Percentiles rank a stretch among this genome's conserved stretches.
These are phyloP conservation scores for Cosmorhoe ocellata DNA, from an alignment of 2,888 invertebrate genomes.

Conservation along the genomic window DNA sequence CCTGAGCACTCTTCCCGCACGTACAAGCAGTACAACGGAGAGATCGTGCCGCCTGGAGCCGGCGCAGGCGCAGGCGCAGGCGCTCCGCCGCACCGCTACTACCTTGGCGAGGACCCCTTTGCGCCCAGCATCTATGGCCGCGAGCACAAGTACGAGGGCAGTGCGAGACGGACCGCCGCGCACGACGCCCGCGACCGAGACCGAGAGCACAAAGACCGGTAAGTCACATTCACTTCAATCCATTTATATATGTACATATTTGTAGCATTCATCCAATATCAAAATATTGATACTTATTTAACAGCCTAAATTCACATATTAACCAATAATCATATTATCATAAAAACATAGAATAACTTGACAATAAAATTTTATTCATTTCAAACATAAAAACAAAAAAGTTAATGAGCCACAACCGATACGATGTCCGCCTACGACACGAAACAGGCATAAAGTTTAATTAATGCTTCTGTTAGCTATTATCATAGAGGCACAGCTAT, in stretches of 20 bases:
- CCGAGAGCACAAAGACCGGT: slow-evolving; percentile 70
- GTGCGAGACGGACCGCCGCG: slow-evolving; percentile 75
- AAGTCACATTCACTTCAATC: slow-evolving; percentile 34
- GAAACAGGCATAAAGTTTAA: slow-evolving; percentile 57
- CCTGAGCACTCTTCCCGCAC: slow-evolving; percentile 81
- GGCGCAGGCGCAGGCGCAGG: slow-evolving; percentile 6
- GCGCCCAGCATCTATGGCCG: slow-evolving; percentile 92
- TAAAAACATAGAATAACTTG: too few relatives aligned
- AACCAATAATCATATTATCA: too few relatives aligned
- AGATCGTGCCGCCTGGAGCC: slow-evolving; percentile 70
- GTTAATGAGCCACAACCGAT: slow-evolving; percentile 54
- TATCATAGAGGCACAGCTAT: slow-evolving; percentile 60
- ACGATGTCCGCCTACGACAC: slow-evolving; percentile 59
- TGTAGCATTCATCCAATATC: too few relatives aligned
- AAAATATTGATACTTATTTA: too few relatives aligned
- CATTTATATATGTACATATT: too few relatives aligned
- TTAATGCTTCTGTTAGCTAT: slow-evolving; percentile 62
- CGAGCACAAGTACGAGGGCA: slow-evolving; percentile 91
- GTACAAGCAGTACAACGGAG: slow-evolving; percentile 77
- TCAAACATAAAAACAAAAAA: slow-evolving; percentile 42
- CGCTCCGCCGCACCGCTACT: slow-evolving; percentile 88
- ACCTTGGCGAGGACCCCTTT: slow-evolving; percentile 93
- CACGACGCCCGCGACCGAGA: slow-evolving; percentile 67
- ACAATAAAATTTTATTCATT: slow-evolving; percentile 33
- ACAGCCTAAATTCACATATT: too few relatives aligned